Evolutionary conservation across 2,888 invertebrate species (phyloP).

Genomic region (Nymphalis c-album): DNA sequence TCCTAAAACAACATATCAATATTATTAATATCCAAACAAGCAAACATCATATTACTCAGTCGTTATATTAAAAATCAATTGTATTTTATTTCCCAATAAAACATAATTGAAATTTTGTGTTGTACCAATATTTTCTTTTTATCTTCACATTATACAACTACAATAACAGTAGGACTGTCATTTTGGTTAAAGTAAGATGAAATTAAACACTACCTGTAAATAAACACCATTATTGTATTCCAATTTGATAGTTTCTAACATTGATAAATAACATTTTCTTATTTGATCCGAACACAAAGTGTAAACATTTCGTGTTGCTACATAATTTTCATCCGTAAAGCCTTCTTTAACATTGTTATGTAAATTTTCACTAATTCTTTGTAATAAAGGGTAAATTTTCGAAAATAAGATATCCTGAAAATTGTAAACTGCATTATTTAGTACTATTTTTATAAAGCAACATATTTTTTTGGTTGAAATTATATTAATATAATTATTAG

Average conservation of each 20-base stretch:
- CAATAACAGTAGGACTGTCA: too few species aligned
- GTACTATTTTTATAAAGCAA: too few species aligned
- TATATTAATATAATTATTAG: neutral
- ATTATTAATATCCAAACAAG: too few species aligned
- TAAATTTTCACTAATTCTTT: conserved; percentile 52
- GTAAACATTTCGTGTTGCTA: conserved; percentile 57
- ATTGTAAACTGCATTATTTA: too few species aligned
- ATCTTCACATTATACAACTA: too few species aligned
- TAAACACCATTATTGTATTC: conserved; percentile 52
- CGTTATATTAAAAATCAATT: too few species aligned
- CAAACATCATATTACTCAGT: too few species aligned
- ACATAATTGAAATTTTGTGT: too few species aligned
- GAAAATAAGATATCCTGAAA: conserved; percentile 55
- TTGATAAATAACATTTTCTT: conserved; percentile 61
- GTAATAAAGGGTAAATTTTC: conserved; percentile 57
- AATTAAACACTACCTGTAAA: conserved; percentile 51
- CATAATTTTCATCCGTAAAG: conserved; percentile 39
- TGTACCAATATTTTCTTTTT: too few species aligned
- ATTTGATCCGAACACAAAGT: conserved; percentile 69
- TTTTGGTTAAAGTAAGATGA: neutral
- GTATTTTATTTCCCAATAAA: too few species aligned
- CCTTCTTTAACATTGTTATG: conserved; percentile 41
- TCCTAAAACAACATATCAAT: conserved; percentile 54
- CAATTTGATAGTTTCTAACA: conserved; percentile 66
- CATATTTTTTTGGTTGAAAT: too few species aligned